Evolutionary conservation across 2,797 vertebrate species (phyloP), one percentile per base, ranked within the genome.

Genomic region (Hippocampus kuda): DNA sequence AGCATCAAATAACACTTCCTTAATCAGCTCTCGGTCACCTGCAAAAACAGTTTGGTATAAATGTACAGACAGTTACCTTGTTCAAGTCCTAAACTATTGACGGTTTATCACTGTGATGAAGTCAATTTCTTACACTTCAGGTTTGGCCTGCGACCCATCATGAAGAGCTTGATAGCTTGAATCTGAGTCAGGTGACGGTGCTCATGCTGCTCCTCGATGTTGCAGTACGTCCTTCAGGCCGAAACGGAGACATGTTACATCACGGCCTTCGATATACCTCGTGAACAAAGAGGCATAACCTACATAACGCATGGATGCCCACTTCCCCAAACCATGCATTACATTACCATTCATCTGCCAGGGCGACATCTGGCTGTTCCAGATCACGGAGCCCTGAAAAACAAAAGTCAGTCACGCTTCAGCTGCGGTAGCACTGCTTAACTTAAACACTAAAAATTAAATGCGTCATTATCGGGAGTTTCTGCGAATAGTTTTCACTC

Each of bases 291-390:
- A 76, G 71, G 67, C 69, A 66, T 86, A 88, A 84, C 86, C 87
- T 84, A 88, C 67, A 88, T 87, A 85, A 85, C 34, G 85, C 88
- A 81, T 85, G 84, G 83, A 64, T 68, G 76, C 77, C 81, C 82
- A 67, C 83, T 81, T 64, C 75, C 72, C 80, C 61, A 85, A 84
- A 80, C 84, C 66, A 41, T 42, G 22, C 66, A 67, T 67, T 56
- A 41, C 66, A 84, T 93, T 92, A 99, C 97, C 97, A 99, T 93
- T 98, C 96, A 11, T 98, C 94, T 90, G 96, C 95, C 91, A 99
- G 89, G 79, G 95, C 94, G 72, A 99, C 96, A 85, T 97, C 96
- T 53, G 95, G 94, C 84, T 98, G 96, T 82, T 98, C 95, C 89
- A 99, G 92, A 90, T 97, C 97, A 89, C 95, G 95, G 71, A 98